Conservation (phyloP, 1,140 invertebrate genomes). For the Amphibalanus amphitrite region DNA sequence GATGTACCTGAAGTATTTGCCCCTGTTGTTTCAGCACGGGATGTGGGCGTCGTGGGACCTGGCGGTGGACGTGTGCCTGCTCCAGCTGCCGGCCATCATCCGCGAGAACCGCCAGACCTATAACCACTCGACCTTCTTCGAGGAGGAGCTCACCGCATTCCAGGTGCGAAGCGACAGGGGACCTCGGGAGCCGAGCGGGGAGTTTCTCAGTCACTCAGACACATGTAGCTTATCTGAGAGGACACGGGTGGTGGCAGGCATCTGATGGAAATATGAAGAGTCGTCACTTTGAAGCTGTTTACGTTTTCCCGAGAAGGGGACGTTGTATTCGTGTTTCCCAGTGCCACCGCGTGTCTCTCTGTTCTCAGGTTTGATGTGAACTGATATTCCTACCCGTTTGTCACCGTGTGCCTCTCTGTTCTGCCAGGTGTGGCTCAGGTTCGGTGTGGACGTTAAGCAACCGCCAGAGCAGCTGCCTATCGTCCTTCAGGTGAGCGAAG, state of each 20-base stretch:
- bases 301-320: too few relatives aligned
- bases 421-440: slow-evolving; percentile 54
- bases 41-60: slow-evolving; percentile 97
- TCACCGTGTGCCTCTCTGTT: slow-evolving; percentile 5
- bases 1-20: too few relatives aligned
- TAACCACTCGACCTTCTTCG: slow-evolving; percentile 79
- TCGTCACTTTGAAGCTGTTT: too few relatives aligned
- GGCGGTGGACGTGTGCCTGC: slow-evolving; percentile 78
- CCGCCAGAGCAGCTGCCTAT: slow-evolving; percentile 95
- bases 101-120: slow-evolving; percentile 15
- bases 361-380: too few relatives aligned
- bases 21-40: slow-evolving; percentile 35
- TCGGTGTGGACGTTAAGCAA: slow-evolving; percentile 52
- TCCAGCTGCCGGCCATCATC: slow-evolving; percentile 44
- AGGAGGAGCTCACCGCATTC: slow-evolving; percentile 97
- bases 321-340: too few relatives aligned
- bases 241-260: too few relatives aligned
- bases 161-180: slow-evolving; percentile 37
- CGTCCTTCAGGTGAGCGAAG: slow-evolving; percentile 67
- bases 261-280: too few relatives aligned
- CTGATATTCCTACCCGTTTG: neutral
- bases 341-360: too few relatives aligned
- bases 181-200: too few relatives aligned
- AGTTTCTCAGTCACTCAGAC: too few relatives aligned
- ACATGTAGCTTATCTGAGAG: too few relatives aligned